Conservation (phyloP, 1,140 invertebrate genomes). For the Triops cancriformis region DNA sequence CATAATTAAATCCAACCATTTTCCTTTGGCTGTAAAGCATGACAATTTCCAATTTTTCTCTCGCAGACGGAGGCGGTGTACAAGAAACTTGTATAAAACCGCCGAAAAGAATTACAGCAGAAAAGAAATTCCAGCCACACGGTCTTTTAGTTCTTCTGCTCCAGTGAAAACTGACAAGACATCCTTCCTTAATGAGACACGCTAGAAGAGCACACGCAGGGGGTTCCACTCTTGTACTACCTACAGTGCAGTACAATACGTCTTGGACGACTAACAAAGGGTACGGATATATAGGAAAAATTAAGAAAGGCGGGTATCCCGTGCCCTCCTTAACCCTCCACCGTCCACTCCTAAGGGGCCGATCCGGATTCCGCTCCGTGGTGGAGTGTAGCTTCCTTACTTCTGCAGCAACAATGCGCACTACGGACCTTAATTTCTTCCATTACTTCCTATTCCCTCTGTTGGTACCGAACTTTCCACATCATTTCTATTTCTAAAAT, state of each 20-base stretch:
- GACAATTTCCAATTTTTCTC: not conserved
- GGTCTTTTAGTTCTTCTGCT: slow-evolving; percentile 5
- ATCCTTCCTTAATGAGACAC: slow-evolving; percentile 10
- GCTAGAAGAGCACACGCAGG: not conserved
- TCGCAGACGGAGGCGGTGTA: not conserved
- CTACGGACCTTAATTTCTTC: not conserved
- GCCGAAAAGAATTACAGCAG: not conserved
- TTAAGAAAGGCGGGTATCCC: not conserved
- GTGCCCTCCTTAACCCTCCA: not conserved
- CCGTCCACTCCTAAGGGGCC: not conserved
- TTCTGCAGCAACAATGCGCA: not conserved
- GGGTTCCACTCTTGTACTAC: too few species aligned
- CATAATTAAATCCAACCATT: too few species aligned
- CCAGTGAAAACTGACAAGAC: not conserved
- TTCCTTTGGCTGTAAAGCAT: too few species aligned
- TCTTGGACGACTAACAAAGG: not conserved
- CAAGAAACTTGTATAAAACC: not conserved
- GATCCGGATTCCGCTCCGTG: not conserved
- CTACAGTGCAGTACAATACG: not conserved
- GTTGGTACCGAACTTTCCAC: not conserved
- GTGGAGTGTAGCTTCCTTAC: not conserved
- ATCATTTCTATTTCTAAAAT: too few species aligned
- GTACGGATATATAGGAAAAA: not conserved
- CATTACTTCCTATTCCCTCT: not conserved
- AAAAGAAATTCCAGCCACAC: not conserved